These are phyloP conservation scores for Zaprionus davidi DNA, from an alignment of 1,140 invertebrate species.

Conservation along the genomic window DNA sequence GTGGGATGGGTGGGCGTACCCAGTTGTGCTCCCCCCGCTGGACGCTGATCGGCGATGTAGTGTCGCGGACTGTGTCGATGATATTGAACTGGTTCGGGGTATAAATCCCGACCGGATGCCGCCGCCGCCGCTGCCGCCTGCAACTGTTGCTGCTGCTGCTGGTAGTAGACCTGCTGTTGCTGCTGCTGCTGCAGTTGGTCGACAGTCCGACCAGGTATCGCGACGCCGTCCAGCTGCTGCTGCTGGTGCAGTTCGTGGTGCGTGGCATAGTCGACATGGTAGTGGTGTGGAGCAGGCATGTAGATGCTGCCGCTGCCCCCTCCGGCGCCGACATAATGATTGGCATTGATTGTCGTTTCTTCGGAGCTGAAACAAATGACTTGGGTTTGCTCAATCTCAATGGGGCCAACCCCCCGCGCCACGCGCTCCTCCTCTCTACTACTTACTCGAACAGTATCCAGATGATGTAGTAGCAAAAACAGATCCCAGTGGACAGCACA, in stretches of 20 bases:
- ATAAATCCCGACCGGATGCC: slow-evolving; percentile 64
- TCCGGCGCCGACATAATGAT: slow-evolving; percentile 61
- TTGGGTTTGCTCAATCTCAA: slow-evolving; percentile 81
- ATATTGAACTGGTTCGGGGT: slow-evolving; percentile 77
- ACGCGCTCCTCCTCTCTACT: slow-evolving; percentile 55
- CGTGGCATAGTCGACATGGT: slow-evolving; percentile 69
- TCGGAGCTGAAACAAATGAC: slow-evolving; percentile 84
- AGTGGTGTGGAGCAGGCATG: slow-evolving; percentile 73
- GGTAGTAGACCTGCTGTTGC: slow-evolving; percentile 48
- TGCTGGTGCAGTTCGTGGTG: slow-evolving; percentile 57
- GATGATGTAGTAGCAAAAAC: slow-evolving; percentile 95
- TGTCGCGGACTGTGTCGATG: slow-evolving; percentile 82
- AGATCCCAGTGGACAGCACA: slow-evolving; percentile 91
- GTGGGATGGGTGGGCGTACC: slow-evolving; percentile 60
- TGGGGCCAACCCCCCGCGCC: not conserved
- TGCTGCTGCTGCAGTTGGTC: slow-evolving; percentile 57
- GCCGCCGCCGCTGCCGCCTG: slow-evolving; percentile 38
- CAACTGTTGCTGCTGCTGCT: slow-evolving; percentile 39
- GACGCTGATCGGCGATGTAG: slow-evolving; percentile 80
- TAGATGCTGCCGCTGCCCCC: slow-evolving; percentile 62
- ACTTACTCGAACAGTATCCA: slow-evolving; percentile 96
- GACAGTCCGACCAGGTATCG: slow-evolving; percentile 62
- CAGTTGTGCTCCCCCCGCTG: slow-evolving; percentile 46
- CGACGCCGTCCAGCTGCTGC: slow-evolving; percentile 61
- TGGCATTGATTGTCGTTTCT: slow-evolving; percentile 83